phyloP scores from a whole-genome alignment of 2,888 invertebrate genomes.

The Acleris laterana region DNA sequence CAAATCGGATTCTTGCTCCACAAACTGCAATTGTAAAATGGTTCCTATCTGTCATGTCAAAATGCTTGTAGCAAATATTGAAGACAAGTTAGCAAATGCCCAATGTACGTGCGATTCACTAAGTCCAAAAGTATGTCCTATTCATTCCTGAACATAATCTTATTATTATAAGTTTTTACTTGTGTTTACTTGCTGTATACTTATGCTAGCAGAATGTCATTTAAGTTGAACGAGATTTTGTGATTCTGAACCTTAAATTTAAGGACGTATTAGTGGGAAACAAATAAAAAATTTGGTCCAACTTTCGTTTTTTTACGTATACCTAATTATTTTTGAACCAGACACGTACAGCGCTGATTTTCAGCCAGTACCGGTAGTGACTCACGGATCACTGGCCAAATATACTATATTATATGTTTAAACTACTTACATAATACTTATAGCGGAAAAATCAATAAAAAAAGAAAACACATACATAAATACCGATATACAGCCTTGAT shows the following conservation, averaged over 20 bases:
- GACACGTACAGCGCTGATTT: too few species aligned
- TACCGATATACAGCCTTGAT: too few species aligned
- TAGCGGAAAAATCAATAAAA: too few species aligned
- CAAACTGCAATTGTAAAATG: constrained; percentile 64
- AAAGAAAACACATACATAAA: too few species aligned
- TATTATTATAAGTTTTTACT: constrained; percentile 18
- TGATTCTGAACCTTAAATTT: background rate
- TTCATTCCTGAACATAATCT: constrained; percentile 54
- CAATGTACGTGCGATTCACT: constrained; percentile 73
- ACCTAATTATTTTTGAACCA: too few species aligned
- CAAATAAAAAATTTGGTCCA: too few species aligned
- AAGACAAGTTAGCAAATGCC: constrained; percentile 59
- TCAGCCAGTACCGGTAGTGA: too few species aligned
- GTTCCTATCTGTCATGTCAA: constrained; percentile 77
- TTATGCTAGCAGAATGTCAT: background rate
- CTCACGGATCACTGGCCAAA: too few species aligned
- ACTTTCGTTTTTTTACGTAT: too few species aligned
- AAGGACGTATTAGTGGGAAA: too few species aligned
- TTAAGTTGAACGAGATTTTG: background rate
- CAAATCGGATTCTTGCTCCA: constrained; percentile 37
- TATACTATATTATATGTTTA: too few species aligned
- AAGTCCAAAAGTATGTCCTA: constrained; percentile 64
- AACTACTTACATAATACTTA: too few species aligned
- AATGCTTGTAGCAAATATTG: constrained; percentile 73
- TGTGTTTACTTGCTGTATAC: background rate